phyloP scores from a whole-genome alignment of 2,113 vertebrate genomes.

The Steatornis caripensis region DNA sequence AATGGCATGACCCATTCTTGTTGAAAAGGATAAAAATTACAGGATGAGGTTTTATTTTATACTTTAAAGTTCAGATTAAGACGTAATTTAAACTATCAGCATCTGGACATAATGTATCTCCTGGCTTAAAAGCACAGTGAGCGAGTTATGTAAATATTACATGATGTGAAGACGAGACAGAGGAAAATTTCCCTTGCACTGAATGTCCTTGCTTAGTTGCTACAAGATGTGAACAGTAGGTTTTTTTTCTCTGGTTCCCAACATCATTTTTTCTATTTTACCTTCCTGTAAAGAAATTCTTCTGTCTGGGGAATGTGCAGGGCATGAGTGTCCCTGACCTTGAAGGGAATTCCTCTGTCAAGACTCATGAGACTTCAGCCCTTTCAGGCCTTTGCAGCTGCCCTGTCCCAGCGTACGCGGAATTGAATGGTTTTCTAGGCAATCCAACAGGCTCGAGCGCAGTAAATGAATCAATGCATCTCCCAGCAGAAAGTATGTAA shows the following conservation, averaged over 20 bases:
- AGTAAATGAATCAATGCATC: neutral
- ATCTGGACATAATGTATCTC: neutral
- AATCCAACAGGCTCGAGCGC: neutral
- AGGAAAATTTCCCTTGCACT: neutral
- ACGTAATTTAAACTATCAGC: neutral
- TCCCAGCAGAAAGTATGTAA: neutral
- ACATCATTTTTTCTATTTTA: neutral
- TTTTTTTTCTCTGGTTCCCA: neutral
- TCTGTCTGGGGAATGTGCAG: neutral
- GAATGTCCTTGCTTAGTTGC: neutral
- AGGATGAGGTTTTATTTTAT: neutral
- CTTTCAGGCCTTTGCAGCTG: neutral
- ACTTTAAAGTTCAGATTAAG: neutral
- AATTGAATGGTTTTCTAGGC: neutral
- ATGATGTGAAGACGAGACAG: neutral
- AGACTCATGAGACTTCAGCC: neutral
- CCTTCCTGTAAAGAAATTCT: neutral
- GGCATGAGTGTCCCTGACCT: neutral
- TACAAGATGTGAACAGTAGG: neutral
- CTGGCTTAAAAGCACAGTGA: neutral
- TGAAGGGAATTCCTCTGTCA: conserved; percentile 7
- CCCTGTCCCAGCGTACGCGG: neutral
- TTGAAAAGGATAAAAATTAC: neutral
- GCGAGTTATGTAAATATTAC: neutral
- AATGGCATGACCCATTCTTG: neutral